Evolutionary conservation across 2,888 invertebrate species (phyloP).

Genomic region (Xylocampa areola): DNA sequence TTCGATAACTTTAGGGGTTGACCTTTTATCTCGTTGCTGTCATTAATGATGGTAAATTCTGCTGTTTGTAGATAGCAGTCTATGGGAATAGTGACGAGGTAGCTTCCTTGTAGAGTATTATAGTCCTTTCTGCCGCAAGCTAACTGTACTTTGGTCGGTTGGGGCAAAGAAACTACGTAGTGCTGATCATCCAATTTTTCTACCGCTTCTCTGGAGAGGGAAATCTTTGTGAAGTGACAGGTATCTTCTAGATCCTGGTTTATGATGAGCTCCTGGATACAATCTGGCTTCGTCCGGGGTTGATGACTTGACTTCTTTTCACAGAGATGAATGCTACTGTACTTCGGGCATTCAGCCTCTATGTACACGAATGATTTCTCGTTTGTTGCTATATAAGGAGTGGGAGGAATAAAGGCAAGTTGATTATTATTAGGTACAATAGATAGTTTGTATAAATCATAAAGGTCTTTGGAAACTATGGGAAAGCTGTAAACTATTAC

Average conservation of each 20-base stretch:
- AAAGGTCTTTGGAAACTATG: not conserved
- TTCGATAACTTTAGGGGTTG: not conserved
- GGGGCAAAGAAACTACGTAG: not conserved
- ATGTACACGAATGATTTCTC: not conserved
- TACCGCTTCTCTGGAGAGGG: not conserved
- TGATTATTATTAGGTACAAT: not conserved
- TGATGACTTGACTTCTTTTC: not conserved
- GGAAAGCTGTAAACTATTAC: slow-evolving; percentile 1
- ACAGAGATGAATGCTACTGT: not conserved
- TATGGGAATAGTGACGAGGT: not conserved
- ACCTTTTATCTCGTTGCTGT: not conserved
- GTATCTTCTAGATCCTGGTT: not conserved
- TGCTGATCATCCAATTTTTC: not conserved
- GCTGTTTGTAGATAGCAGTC: not conserved
- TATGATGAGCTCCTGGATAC: not conserved
- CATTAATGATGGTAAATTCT: not conserved
- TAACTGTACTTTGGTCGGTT: not conserved
- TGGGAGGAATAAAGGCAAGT: not conserved
- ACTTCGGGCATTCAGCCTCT: slow-evolving; percentile 7
- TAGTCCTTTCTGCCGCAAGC: not conserved
- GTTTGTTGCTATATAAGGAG: not conserved
- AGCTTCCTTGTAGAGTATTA: not conserved
- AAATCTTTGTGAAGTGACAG: not conserved
- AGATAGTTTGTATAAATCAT: not conserved
- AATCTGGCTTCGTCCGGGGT: not conserved